These are phyloP conservation scores for Pterostichus madidus DNA, from an alignment of 2,888 invertebrate species.

Conservation along the genomic window DNA sequence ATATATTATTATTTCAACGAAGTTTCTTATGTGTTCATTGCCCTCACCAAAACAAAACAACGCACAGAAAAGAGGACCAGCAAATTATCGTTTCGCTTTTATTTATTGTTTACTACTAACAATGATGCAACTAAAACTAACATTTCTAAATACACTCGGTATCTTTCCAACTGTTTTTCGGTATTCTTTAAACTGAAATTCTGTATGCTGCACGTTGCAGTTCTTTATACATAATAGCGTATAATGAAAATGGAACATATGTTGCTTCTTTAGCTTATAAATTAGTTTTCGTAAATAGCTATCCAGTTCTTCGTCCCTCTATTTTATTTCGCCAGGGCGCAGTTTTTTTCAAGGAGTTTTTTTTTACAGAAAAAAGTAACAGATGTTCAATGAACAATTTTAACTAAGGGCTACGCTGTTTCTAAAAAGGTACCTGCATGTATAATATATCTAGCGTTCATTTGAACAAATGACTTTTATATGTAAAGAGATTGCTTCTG, in stretches of 20 bases:
- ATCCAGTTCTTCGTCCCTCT: slow-evolving; percentile 16
- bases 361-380: slow-evolving; percentile 47
- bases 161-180: slow-evolving; percentile 12
- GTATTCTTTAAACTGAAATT: neutral
- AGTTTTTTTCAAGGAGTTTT: slow-evolving; percentile 53
- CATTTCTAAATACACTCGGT: neutral
- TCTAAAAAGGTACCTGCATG: no score
- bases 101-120: no score
- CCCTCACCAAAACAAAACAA: slow-evolving; percentile 23
- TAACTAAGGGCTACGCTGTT: neutral
- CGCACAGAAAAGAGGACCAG: neutral
- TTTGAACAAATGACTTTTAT: no score
- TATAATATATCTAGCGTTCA: no score
- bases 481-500: no score
- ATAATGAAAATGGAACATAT: slow-evolving; percentile 53
- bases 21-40: slow-evolving; percentile 32
- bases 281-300: slow-evolving; percentile 60
- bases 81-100: neutral
- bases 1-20: neutral
- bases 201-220: neutral
- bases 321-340: slow-evolving; percentile 48
- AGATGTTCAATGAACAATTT: slow-evolving; percentile 59
- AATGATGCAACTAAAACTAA: neutral
- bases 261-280: slow-evolving; percentile 57
- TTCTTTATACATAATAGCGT: slow-evolving; percentile 19